These are phyloP conservation scores for Argopecten irradians DNA, from an alignment of 1,140 invertebrate species.

Conservation along the genomic window DNA sequence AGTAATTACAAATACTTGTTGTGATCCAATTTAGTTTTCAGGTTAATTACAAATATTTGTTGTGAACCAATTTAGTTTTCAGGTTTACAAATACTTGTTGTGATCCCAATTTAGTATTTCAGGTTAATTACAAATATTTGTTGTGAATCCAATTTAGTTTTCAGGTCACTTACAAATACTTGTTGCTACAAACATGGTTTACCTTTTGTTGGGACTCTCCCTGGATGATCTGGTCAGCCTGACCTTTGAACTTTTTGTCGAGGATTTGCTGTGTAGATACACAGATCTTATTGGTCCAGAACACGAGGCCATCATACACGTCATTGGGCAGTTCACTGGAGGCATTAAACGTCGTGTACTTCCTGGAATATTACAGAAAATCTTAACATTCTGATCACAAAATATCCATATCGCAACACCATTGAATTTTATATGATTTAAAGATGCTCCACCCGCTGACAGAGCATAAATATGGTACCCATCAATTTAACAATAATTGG, in stretches of 20 bases:
- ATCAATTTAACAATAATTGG: no score
- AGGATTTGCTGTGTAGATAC: slow-evolving; percentile 70
- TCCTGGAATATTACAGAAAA: slow-evolving; percentile 67
- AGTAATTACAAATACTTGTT: no score
- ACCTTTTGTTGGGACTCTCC: slow-evolving; percentile 65
- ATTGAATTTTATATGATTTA: no score
- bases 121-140: slow-evolving; percentile 13
- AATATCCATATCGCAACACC: background rate
- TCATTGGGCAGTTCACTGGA: slow-evolving; percentile 82
- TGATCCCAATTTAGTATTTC: no score
- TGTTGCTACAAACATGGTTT: background rate
- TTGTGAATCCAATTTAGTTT: background rate
- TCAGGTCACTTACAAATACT: no score
- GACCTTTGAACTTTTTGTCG: slow-evolving; percentile 40
- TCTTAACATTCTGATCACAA: background rate
- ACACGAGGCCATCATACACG: slow-evolving; percentile 91
- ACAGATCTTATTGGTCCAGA: slow-evolving; percentile 93
- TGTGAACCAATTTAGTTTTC: no score
- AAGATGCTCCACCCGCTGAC: no score
- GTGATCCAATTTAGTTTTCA: no score
- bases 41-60: no score
- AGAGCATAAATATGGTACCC: no score
- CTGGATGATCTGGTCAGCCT: slow-evolving; percentile 53
- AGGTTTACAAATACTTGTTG: no score
- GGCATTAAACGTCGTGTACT: slow-evolving; percentile 77